Percentiles rank a stretch among this genome's conserved stretches.
Evolutionary conservation across 2,888 invertebrate species (phyloP).

Genomic region (Myopa tessellatipennis): DNA sequence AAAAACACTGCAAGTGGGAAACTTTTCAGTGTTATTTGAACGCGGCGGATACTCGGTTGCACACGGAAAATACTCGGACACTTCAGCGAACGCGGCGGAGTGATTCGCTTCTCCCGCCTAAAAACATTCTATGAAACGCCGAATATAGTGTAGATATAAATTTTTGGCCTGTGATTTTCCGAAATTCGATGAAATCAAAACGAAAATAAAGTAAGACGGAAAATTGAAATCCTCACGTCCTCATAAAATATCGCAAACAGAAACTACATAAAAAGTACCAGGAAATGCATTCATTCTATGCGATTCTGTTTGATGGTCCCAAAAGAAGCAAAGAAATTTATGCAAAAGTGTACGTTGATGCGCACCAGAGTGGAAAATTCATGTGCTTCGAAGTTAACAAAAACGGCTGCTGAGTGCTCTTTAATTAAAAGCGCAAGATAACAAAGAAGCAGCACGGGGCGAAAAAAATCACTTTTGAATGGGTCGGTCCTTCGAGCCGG

Average conservation of each 20-base stretch:
- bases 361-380: slow-evolving; percentile 31
- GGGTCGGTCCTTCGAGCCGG: background rate
- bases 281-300: background rate
- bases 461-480: too few species aligned
- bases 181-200: background rate
- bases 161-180: slow-evolving; percentile 8
- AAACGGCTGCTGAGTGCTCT: slow-evolving; percentile 18
- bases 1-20: background rate
- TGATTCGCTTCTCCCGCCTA: slow-evolving; percentile 30
- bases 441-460: slow-evolving; percentile 3
- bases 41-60: slow-evolving; percentile 35
- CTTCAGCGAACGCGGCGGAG: background rate
- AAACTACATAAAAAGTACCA: too few species aligned
- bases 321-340: slow-evolving; percentile 6
- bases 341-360: slow-evolving; percentile 10
- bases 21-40: slow-evolving; percentile 34
- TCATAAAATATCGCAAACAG: background rate
- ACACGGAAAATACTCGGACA: background rate
- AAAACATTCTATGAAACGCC: slow-evolving; percentile 25
- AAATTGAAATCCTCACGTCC: background rate
- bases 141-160: slow-evolving; percentile 37
- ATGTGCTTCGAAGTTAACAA: slow-evolving; percentile 12
- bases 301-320: background rate
- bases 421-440: background rate
- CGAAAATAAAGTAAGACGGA: background rate